Evolutionary conservation across 2,113 vertebrate species (phyloP).

Genomic region (Protomyctophum bolini): DNA sequence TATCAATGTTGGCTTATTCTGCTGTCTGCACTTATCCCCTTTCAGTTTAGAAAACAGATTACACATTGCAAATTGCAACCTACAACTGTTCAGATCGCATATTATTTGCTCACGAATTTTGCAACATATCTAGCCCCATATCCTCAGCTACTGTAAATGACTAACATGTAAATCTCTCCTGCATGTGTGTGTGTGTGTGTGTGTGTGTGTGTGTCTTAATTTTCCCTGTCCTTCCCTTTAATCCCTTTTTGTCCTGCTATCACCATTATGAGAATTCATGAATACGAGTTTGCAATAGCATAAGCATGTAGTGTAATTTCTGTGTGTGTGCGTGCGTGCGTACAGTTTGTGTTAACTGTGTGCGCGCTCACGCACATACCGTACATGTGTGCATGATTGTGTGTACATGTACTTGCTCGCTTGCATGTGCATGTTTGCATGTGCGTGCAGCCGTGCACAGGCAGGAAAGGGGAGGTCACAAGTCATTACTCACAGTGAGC

Average conservation of each 20-base stretch:
- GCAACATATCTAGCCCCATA: too few species aligned
- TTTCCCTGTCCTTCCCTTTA: not conserved
- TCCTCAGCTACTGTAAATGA: conserved; percentile 7
- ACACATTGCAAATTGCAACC: conserved; percentile 14
- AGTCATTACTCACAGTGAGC: conserved; percentile 55
- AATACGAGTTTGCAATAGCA: not conserved
- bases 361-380: not conserved
- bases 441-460: not conserved
- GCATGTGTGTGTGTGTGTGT: not conserved
- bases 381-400: not conserved
- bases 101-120: too few species aligned
- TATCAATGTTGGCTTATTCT: conserved; percentile 20
- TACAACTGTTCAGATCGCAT: too few species aligned
- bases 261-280: not conserved
- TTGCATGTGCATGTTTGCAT: too few species aligned
- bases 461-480: conserved; percentile 39
- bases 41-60: conserved; percentile 33
- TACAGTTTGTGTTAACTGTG: not conserved
- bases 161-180: not conserved
- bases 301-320: too few species aligned
- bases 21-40: conserved; percentile 2
- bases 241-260: not conserved
- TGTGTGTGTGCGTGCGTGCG: not conserved
- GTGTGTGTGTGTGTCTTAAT: not conserved
- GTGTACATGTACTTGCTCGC: not conserved